Evolutionary conservation across 2,888 invertebrate genomes (phyloP), one percentile per base, ranked within the genome.

Genomic region (Phlogophora meticulosa): DNA sequence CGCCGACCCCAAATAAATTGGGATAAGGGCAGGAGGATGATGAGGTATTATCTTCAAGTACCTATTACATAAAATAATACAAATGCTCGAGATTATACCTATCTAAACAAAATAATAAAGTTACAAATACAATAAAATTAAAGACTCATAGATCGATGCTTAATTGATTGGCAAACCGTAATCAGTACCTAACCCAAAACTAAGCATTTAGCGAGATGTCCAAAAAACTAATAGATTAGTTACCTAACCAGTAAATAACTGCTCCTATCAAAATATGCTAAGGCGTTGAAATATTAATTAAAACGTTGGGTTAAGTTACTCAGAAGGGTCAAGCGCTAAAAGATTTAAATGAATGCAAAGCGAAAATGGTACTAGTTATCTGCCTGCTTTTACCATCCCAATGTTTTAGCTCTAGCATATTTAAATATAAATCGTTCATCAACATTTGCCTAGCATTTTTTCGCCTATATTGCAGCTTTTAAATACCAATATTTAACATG

Each of bases 301-400:
- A 65, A 67, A 57, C 60, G 43, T 28, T 51, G 61, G 67, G 55
- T 53, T 63, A 53, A 32, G 40, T 70, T 67, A 58, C 38, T 43
- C 24, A 62, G 64, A 67, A 73, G 77, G 81, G 78, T 77, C 76
- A 74, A 63, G 63, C 73, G 72, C 62, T 75, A 65, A 73, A 75
- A 77, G 66, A 78, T 84, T 82, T 73, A 79, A 84, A 83, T 83
- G 55, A 77, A 82, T 83, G 73, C 80, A 82, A 84, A 83, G 60
- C 67, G 70, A 75, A 81, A 80, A 73, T 82, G 67, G 77, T 24
- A 56, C 48, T 32, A 40, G 24, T 51, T 57, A 66, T 63, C 49
- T 24, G 34, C 24, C 60, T 40, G 20, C 32, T 58, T 63, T 59
- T 42, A 51, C 15, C 24, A 36, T 48, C 24, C 28, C 45, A 51